These are phyloP conservation scores for Crotalus viridis DNA, from an alignment of 2,113 vertebrate species.

Conservation along the genomic window DNA sequence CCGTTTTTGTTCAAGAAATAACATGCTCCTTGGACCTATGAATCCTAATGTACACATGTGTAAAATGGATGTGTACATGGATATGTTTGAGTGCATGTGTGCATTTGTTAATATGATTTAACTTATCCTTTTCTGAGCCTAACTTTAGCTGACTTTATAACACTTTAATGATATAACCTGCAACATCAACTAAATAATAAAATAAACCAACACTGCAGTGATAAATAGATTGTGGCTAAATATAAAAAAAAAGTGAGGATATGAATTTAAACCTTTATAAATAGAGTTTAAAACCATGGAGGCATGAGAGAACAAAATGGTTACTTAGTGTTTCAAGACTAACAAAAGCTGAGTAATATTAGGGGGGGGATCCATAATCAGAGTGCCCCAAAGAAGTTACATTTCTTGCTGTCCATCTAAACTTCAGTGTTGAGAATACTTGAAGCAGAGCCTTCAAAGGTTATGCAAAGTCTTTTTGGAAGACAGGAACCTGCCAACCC, in stretches of 20 bases:
- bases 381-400: neutral
- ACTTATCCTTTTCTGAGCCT: neutral
- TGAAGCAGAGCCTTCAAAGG: neutral
- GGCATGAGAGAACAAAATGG: neutral
- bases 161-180: neutral
- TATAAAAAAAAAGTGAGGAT: neutral
- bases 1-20: neutral
- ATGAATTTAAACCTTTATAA: neutral
- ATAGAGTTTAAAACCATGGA: neutral
- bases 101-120: neutral
- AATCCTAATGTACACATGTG: neutral
- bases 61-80: neutral
- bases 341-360: neutral
- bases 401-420: neutral
- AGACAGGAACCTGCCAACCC: neutral
- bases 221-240: neutral
- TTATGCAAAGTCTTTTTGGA: neutral
- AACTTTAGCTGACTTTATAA: neutral
- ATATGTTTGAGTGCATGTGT: neutral
- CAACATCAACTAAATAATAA: neutral
- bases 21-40: neutral
- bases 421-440: neutral
- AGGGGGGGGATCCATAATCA: neutral
- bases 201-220: neutral
- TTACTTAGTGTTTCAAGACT: neutral